These are phyloP conservation scores for Sciurus vulgaris DNA, from an alignment of 2,797 vertebrate genomes.

Conservation along the genomic window DNA sequence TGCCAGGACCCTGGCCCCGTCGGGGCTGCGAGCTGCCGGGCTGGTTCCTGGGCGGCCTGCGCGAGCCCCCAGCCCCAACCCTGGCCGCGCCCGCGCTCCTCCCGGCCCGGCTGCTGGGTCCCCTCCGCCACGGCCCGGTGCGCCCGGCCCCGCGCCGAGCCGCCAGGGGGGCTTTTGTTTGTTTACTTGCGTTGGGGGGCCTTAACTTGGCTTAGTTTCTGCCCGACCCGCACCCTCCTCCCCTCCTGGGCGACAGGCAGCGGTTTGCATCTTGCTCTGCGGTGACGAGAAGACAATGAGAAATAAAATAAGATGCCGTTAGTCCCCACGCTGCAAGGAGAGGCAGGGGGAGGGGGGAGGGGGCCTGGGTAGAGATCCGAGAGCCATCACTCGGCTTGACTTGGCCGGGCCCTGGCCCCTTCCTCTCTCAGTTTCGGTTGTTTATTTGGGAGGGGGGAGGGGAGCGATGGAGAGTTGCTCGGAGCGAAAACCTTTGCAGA, in stretches of 20 bases:
- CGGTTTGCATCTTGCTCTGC: background rate
- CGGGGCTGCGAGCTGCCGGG: background rate
- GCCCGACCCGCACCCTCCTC: background rate
- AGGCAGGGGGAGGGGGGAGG: background rate
- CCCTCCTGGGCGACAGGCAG: background rate
- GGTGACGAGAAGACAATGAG: constrained; percentile 69
- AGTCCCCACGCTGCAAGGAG: background rate
- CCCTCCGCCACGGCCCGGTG: background rate
- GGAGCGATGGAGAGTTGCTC: background rate
- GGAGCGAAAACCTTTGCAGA: background rate
- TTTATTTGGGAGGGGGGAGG: background rate
- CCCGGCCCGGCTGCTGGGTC: background rate
- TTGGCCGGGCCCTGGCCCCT: background rate
- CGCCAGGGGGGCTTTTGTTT: constrained; percentile 34
- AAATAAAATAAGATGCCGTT: background rate
- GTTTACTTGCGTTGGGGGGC: background rate
- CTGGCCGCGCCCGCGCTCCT: background rate
- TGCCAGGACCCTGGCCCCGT: background rate
- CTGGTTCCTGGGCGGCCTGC: background rate
- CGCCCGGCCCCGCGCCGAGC: background rate
- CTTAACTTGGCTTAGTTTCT: constrained; percentile 38
- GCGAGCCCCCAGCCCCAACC: background rate
- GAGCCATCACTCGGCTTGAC: no score
- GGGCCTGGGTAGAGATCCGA: background rate
- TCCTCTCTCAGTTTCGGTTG: background rate